phyloP scores from a whole-genome alignment of 1,140 invertebrate species.

The Ctenoplectra terminalis region DNA sequence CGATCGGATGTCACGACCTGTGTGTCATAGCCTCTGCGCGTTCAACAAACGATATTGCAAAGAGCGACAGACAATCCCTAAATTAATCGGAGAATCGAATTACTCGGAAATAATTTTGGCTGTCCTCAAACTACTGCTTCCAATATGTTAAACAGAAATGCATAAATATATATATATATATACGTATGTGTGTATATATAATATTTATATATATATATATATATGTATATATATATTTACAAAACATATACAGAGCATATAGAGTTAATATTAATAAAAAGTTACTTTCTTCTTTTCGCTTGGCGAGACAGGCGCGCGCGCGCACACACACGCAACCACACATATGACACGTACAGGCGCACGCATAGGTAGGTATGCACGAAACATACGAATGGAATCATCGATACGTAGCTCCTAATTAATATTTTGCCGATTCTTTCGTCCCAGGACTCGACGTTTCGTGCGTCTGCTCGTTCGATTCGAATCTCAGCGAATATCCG shows the following conservation, averaged over 20 bases:
- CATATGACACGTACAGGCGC: background rate
- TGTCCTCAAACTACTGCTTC: conserved; percentile 21
- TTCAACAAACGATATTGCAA: conserved; percentile 6
- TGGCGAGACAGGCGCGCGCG: conserved; percentile 53
- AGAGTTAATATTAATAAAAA: conserved; percentile 71
- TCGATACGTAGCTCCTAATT: background rate
- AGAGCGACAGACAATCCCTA: conserved; percentile 11
- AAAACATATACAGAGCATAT: conserved; percentile 83
- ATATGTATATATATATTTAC: conserved; percentile 82
- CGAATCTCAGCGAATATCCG: background rate
- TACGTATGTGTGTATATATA: conserved; percentile 53
- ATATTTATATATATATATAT: conserved; percentile 56
- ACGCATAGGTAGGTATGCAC: background rate
- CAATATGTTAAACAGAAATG: conserved; percentile 49
- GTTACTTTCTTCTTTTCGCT: conserved; percentile 59
- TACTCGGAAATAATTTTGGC: conserved; percentile 5
- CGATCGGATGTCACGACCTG: conserved; percentile 5
- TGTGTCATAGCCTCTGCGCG: conserved; percentile 15
- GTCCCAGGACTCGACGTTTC: background rate
- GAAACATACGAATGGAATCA: background rate
- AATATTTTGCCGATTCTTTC: background rate
- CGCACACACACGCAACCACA: conserved; percentile 33
- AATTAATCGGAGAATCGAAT: conserved; percentile 22
- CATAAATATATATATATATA: conserved; percentile 62
- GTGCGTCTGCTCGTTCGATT: background rate